phyloP scores from a whole-genome alignment of 2,888 invertebrate species.

The Cephus pulcher region DNA sequence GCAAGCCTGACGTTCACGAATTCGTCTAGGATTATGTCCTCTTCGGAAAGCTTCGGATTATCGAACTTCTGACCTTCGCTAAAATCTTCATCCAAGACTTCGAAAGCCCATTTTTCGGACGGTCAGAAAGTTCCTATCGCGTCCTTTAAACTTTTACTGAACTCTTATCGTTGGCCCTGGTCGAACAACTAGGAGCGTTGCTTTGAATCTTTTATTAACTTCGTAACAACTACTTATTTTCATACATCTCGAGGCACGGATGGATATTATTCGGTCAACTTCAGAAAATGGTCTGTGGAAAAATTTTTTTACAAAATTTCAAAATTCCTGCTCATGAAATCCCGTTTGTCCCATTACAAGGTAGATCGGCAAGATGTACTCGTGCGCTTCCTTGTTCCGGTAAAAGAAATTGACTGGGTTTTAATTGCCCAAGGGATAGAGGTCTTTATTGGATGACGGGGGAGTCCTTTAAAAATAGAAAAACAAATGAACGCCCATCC shows the following conservation, averaged over 20 bases:
- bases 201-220: neutral
- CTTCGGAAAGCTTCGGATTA: constrained; percentile 1
- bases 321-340: neutral
- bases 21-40: constrained; percentile 1
- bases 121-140: neutral
- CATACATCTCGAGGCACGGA: neutral
- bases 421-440: neutral
- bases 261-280: neutral
- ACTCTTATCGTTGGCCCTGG: neutral
- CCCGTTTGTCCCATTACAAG: neutral
- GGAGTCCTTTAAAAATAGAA: neutral
- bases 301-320: neutral
- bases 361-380: neutral
- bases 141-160: neutral
- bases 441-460: neutral
- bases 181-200: neutral
- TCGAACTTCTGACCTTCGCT: constrained; percentile 3
- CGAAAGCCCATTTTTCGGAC: neutral
- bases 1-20: neutral
- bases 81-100: neutral
- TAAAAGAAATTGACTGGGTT: neutral
- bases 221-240: neutral
- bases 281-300: neutral
- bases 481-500: neutral
- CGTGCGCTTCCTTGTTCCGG: neutral